Base-by-base conservation (phyloP, 2,888 invertebrate species). In the Spialia ferax region DNA sequence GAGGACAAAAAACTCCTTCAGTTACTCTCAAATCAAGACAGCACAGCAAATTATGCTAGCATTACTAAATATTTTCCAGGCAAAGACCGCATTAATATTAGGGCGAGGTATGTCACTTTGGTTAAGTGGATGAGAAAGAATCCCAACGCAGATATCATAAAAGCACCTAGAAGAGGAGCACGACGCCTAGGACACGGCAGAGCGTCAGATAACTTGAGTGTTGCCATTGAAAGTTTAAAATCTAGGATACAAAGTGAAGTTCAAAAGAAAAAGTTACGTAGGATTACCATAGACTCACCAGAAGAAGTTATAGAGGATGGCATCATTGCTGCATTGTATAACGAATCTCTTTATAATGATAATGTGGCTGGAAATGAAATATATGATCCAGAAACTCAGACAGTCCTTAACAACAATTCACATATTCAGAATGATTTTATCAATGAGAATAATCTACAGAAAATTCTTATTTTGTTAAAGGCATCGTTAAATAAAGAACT, bases 1-100 rank as follows among this genome's bases (percentile, higher is more conserved):
- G 96, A 96, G 73, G 97, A 97, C 74, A 83, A 82, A 55, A 91
- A 91, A 69, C 86, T 97, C 29, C 75, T 96, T 69, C 85, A 94
- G 45, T 84, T 95, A 26, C 93, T 96, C 94, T 70, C 80, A 77
- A 78, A 82, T 90, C 78, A 95, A 94, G 93, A 88, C 56, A 71
- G 78, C 1, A 67, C 72, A 13, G 74, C 77, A 45, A 86, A 84
- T 70, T 94, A 82, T 82, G 81, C 93, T 0, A 83, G 80, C 63
- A 93, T 96, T 64, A 87, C 95, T 2, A 82, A 88, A 57, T 78
- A 85, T 70, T 91, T 97, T 68, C 87, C 93, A 7, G 90, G 94
- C 4, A 95, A 95, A 76, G 92, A 93, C 38, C 87, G 96, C 52
- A 91, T 90, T 1, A 94, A 95, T 75, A 88, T 96, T 59, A 91